These are phyloP conservation scores for Sciaenops ocellatus DNA, from an alignment of 2,797 vertebrate species.

Conservation along the genomic window DNA sequence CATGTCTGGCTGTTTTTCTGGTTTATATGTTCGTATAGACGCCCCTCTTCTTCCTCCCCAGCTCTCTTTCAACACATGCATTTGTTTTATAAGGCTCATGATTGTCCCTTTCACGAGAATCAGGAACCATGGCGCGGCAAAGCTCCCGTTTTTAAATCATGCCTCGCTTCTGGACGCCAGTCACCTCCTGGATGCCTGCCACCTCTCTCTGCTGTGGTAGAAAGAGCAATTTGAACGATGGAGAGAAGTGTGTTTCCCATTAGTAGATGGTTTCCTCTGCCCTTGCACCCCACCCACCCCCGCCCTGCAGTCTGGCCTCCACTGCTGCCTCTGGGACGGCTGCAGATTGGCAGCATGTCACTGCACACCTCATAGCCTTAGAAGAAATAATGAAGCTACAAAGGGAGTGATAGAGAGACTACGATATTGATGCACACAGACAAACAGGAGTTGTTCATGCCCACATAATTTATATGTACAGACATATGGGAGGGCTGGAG, in stretches of 20 bases:
- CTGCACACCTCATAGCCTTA: constrained; percentile 54
- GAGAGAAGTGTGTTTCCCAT: constrained; percentile 84
- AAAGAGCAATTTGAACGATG: constrained; percentile 62
- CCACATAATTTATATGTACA: constrained; percentile 21
- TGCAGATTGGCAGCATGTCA: constrained; percentile 72
- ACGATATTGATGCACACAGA: constrained; percentile 33
- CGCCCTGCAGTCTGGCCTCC: constrained; percentile 61
- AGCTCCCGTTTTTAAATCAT: constrained; percentile 76
- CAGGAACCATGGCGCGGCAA: constrained; percentile 41
- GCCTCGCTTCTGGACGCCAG: constrained; percentile 63
- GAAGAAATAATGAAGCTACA: constrained; percentile 48
- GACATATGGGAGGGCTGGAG: constrained; percentile 9
- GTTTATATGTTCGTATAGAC: not conserved
- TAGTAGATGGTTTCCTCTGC: constrained; percentile 77
- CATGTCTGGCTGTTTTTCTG: not conserved
- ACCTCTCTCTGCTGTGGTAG: constrained; percentile 63
- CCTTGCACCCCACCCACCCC: constrained; percentile 54
- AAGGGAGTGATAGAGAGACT: constrained; percentile 49
- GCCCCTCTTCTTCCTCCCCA: not conserved
- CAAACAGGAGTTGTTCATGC: constrained; percentile 16
- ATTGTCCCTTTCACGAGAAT: constrained; percentile 66
- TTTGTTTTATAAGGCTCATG: constrained; percentile 51
- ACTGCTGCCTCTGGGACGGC: constrained; percentile 54
- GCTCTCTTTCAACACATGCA: constrained; percentile 36
- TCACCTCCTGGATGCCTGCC: constrained; percentile 66